Percentiles rank a stretch among this genome's conserved stretches.
Evolutionary conservation across 2,888 invertebrate species (phyloP).

Genomic region (Scaptomyza reducta): DNA sequence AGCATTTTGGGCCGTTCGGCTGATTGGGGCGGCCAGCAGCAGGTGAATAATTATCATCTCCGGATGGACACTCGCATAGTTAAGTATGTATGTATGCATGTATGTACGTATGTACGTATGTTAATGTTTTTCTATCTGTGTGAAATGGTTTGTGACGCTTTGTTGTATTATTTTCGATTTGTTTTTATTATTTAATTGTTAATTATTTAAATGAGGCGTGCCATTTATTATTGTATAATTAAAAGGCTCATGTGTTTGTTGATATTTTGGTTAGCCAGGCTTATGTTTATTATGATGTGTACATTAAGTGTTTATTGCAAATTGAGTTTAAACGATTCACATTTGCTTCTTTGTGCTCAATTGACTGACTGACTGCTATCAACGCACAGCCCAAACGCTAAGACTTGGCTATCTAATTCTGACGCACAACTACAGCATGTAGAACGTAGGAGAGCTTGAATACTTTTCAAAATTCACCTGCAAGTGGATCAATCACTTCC

Average conservation of each 20-base stretch:
- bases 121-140: conserved; percentile 1
- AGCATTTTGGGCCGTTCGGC: conserved; percentile 53
- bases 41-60: conserved; percentile 80
- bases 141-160: conserved; percentile 71
- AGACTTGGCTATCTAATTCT: too few relatives aligned
- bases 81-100: background rate
- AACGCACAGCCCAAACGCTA: background rate
- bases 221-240: conserved; percentile 52
- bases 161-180: conserved; percentile 26
- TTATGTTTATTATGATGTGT: conserved; percentile 23
- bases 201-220: conserved; percentile 55
- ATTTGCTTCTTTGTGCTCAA: background rate
- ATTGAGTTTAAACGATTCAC: background rate
- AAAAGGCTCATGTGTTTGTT: conserved; percentile 19
- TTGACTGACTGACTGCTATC: background rate
- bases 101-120: conserved; percentile 4
- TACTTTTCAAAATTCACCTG: background rate
- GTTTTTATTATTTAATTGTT: conserved; percentile 50
- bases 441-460: background rate
- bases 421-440: too few relatives aligned
- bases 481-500: background rate
- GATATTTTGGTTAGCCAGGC: conserved; percentile 19
- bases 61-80: conserved; percentile 30
- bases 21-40: conserved; percentile 58
- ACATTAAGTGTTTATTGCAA: conserved; percentile 15